A percentile compares a stretch with the other conserved stretches of the same genome.
These are phyloP conservation scores for Busseola fusca DNA, from an alignment of 2,888 invertebrate genomes.

Conservation along the genomic window DNA sequence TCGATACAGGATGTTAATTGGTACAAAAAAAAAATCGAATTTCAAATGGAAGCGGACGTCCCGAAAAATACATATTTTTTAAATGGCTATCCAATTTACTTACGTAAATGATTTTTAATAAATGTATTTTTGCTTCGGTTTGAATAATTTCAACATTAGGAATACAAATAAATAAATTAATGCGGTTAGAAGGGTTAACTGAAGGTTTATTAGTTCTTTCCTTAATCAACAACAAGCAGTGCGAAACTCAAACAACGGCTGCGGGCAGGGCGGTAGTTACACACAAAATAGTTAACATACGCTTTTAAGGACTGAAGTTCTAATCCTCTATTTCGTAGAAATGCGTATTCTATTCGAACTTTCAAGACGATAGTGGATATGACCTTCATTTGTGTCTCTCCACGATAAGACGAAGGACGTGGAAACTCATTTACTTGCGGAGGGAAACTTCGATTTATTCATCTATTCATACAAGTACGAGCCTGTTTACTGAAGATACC, in stretches of 20 bases:
- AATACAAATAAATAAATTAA: not conserved
- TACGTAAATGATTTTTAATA: conserved; percentile 31
- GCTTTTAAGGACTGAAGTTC: conserved; percentile 24
- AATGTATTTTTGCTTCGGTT: conserved; percentile 17
- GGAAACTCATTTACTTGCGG: conserved; percentile 49
- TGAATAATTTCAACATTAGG: not conserved
- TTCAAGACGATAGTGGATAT: conserved; percentile 36
- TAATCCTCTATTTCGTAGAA: conserved; percentile 44
- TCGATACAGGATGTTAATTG: conserved; percentile 62
- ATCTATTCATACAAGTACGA: conserved; percentile 40
- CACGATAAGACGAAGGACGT: conserved; percentile 45
- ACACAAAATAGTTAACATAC: conserved; percentile 46
- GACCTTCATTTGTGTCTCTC: conserved; percentile 46
- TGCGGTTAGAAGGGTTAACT: not conserved
- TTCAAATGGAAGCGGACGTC: conserved; percentile 44
- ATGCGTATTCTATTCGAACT: conserved; percentile 41
- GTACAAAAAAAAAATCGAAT: conserved; percentile 53
- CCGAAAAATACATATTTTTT: conserved; percentile 44
- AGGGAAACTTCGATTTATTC: conserved; percentile 45
- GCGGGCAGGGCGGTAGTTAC: conserved; percentile 13
- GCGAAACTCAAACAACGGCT: conserved; percentile 27
- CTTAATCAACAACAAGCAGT: conserved; percentile 22
- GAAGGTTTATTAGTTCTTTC: conserved; percentile 8
- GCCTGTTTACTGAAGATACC: conserved; percentile 29
- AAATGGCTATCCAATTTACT: conserved; percentile 44